Base-by-base conservation (phyloP, 2,113 vertebrate species). In the Haplotaxodon microlepis region DNA sequence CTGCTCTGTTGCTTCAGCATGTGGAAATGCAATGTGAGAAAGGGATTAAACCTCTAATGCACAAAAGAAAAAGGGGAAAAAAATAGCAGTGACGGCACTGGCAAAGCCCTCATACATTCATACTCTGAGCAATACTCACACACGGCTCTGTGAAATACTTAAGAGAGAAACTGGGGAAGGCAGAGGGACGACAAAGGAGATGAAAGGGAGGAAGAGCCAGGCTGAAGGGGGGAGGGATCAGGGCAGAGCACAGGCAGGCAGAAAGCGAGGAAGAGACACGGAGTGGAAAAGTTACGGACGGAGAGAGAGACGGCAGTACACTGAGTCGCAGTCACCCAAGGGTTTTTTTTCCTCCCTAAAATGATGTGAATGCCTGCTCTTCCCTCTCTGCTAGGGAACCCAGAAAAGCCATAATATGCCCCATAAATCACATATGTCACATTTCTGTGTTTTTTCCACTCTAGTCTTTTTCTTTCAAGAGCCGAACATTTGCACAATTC, bases 401-500 rank as follows among this genome's bases (percentile, higher is more conserved):
- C 69, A 88, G 91, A 93, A 92, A 92, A 90, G 82, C 69, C 83
- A 80, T 92, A 92, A 93, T 92, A 86, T 85, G 51, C 61, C 61
- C 80, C 91, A 96, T 94, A 91, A 95, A 94, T 95, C 95, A 94
- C 84, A 84, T 21, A 34, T 89, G 85, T 91, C 93, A 89, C 80
- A 89, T 91, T 94, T 91, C 82, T 83, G 71, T 63, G 71, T 91
- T 94, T 93, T 69, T 90, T 88, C 82, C 66, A 82, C 88, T 80
- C 83, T 81, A 69, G 9, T 90, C 61, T 85, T 90, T 80, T 83
- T 87, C 78, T 76, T 86, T 88, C 83, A 24, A 38, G 38, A 57
- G 87, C 69, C 8, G 38, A 92, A 84, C 82, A 83, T 91, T 81
- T 90, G 73, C 71, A 83, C 57, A 56, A 57, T 85, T 88, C 45